Conservation (phyloP, 2,113 vertebrate species). For the Nerophis lumbriciformis region DNA sequence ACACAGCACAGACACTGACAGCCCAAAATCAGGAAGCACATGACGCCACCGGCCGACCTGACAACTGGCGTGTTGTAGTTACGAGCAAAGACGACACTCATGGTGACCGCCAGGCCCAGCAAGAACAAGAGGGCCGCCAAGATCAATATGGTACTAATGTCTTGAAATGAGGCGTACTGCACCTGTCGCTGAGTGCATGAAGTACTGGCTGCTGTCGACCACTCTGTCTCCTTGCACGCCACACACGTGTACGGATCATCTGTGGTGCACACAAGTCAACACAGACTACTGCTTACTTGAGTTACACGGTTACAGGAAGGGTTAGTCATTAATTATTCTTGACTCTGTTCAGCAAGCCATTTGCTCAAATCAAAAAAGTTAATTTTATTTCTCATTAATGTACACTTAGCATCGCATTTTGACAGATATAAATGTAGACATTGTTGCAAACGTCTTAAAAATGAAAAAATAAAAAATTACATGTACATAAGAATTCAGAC, state of each 20-base stretch:
- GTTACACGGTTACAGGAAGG: neutral
- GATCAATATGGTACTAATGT: constrained; percentile 60
- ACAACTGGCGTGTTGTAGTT: constrained; percentile 77
- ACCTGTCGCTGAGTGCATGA: constrained; percentile 62
- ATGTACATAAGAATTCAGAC: no score
- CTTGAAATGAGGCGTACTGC: constrained; percentile 68
- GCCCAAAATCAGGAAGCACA: constrained; percentile 80
- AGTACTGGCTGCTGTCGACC: constrained; percentile 70
- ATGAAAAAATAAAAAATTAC: no score
- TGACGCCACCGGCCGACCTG: constrained; percentile 77
- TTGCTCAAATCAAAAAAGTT: no score
- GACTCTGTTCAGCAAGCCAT: neutral
- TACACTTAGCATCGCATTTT: no score
- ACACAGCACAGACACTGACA: constrained; percentile 66
- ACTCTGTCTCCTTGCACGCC: constrained; percentile 67
- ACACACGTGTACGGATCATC: constrained; percentile 69
- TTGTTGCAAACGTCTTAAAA: no score
- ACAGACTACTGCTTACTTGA: neutral
- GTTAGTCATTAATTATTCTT: neutral
- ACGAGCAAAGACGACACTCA: constrained; percentile 66
- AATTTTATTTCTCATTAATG: neutral
- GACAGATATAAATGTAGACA: no score
- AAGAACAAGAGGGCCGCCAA: constrained; percentile 40
- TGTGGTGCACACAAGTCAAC: constrained; percentile 4
- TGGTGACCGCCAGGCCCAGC: constrained; percentile 47